Evolutionary conservation across 1,140 invertebrate species (phyloP), one percentile per base, ranked within the genome.

Genomic region (Ceratina australensis): DNA sequence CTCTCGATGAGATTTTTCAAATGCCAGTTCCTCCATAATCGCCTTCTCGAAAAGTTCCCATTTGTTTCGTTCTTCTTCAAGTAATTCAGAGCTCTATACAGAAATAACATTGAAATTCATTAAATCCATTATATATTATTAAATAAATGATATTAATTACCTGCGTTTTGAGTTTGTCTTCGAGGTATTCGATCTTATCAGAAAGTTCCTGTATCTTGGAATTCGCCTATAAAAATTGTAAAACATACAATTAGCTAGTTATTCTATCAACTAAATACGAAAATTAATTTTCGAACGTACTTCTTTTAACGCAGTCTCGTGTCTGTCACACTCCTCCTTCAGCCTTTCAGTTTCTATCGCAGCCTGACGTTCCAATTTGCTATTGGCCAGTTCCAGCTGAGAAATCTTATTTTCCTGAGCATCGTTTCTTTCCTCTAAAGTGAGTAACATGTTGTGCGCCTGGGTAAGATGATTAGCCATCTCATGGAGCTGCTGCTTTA

Each of bases 361-460:
- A 66, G 81, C 52, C n/a, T 87, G 78, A 8, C 74, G 80, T n/a
- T 80, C 72, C 4, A 91, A 60, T 60, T 90, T 92, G 13, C 16
- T 56, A 61, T 89, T 90, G 22, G 59, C 16, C 16, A 90, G 24
- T 57, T 91, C 81, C 5, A 89, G 64, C 57, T 85, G 83, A 12
- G 89, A 85, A 33, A 91, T 81, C 49, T 90, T 77, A 0, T 89
- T 81, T 2, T 77, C 79, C 26, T 88, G 87, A 24, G 80, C 80
- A 54, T 92, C 91, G 59, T 86, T 87, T 24, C 77, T 79, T 72
- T 92, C 89, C 76, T 92, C 91, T 33, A 91, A 66, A 72, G 80
- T 66, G 7, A 92, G 72, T 26, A 92, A 49, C 68, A 89, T 78
- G 24, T 80, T 33, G 22, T 87, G 89, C 1, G 86, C 84, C 26